These are phyloP conservation scores for Noctua comes DNA, from an alignment of 2,888 invertebrate species.

Conservation along the genomic window DNA sequence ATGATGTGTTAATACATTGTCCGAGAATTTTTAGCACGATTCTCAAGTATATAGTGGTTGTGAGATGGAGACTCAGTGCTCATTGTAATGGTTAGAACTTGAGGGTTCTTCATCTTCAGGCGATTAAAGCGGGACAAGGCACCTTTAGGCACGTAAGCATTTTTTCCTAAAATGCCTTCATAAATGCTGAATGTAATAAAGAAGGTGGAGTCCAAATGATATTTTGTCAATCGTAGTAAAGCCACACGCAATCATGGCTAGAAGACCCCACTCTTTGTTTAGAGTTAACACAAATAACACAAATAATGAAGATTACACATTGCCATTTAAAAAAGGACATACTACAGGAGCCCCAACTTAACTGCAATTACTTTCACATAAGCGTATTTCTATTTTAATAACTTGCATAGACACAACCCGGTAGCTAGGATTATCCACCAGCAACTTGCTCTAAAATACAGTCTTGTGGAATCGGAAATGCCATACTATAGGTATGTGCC, in stretches of 20 bases:
- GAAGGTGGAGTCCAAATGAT: too few relatives aligned
- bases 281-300: not conserved
- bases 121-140: not conserved
- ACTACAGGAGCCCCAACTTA: conserved; percentile 17
- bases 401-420: too few relatives aligned
- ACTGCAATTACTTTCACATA: conserved; percentile 34
- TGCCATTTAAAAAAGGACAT: not conserved
- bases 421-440: too few relatives aligned
- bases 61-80: not conserved
- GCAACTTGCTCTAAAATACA: too few relatives aligned
- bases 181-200: not conserved
- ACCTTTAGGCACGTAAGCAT: not conserved
- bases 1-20: too few relatives aligned
- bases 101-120: not conserved
- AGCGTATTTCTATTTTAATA: too few relatives aligned
- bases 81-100: not conserved
- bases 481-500: too few relatives aligned
- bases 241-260: not conserved
- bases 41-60: not conserved
- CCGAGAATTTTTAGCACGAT: not conserved
- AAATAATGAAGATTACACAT: too few relatives aligned
- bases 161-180: not conserved
- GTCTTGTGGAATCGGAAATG: too few relatives aligned
- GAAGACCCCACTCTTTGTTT: not conserved
- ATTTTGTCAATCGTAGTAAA: not conserved